Base-by-base conservation (phyloP, 2,888 invertebrate species). In the Lepidocyrtinus sp. region DNA sequence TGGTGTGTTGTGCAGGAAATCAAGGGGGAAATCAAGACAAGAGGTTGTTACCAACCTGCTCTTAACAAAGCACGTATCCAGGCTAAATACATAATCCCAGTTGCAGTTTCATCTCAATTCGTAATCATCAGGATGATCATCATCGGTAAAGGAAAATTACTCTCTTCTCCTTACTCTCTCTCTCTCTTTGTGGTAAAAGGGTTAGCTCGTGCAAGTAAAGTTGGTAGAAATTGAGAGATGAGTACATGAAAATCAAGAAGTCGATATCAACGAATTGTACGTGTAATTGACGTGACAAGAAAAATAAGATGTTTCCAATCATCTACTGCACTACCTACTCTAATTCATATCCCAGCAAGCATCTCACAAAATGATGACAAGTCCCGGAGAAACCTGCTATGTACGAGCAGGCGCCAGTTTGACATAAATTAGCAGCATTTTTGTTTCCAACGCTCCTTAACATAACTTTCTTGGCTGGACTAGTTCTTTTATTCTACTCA, bases 1-100 rank as follows among this genome's bases (percentile, higher is more conserved):
- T n/a, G n/a, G n/a, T n/a, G n/a, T n/a, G n/a, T n/a, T n/a, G n/a
- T n/a, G n/a, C n/a, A n/a, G n/a, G n/a, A n/a, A n/a, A n/a, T n/a
- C n/a, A n/a, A n/a, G n/a, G n/a, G 15, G 50, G 50, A 50, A 50
- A 50, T 50, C 17, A 50, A n/a, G 50, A 12, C n/a, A 50, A 50
- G 50, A 36, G 50, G 50, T n/a, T n/a, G 50, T 50, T 50, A 50
- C n/a, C n/a, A n/a, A n/a, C 50, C 50, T 50, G 50, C 50, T 50
- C 17, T 12, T 17, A 50, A 7, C 50, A 50, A 50, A 17, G 15
- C 50, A 50, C 50, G 50, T 50, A 50, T 50, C 17, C 50, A 12
- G 50, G 50, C 50, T 50, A 50, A 50, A 50, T 50, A 50, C 50
- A 15, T 17, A 50, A 17, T 50, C 15, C 50, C 50, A 50, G n/a